Percentiles rank a stretch among this genome's conserved stretches.
These are phyloP conservation scores for Bombus sylvicola DNA, from an alignment of 1,140 invertebrate species.

Conservation along the genomic window DNA sequence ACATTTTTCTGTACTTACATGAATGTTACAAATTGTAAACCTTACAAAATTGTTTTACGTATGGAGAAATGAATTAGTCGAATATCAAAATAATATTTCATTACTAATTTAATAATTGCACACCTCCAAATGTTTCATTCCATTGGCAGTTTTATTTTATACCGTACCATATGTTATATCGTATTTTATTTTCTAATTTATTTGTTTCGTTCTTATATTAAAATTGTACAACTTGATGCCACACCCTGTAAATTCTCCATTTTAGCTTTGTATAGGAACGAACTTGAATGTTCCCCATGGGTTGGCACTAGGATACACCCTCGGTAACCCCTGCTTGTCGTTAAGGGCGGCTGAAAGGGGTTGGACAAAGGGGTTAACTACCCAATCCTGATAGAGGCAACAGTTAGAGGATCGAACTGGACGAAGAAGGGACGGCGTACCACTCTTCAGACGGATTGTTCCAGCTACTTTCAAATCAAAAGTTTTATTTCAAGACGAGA, in stretches of 20 bases:
- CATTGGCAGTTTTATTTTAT: background rate
- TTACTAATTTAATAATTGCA: background rate
- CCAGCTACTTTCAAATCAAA: background rate
- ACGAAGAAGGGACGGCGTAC: background rate
- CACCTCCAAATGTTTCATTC: background rate
- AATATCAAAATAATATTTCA: background rate
- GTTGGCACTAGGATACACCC: slow-evolving; percentile 1
- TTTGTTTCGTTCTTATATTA: background rate
- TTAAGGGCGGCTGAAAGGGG: slow-evolving; percentile 3
- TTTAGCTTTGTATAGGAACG: background rate
- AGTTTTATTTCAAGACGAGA: no score
- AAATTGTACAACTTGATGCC: no score
- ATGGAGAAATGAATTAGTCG: background rate
- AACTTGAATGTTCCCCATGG: background rate
- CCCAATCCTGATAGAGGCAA: slow-evolving; percentile 37
- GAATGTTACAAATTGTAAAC: background rate
- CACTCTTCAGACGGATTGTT: background rate
- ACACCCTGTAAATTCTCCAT: background rate
- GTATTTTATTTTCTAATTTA: background rate
- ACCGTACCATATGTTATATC: background rate
- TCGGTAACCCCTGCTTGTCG: background rate
- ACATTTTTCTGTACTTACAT: no score
- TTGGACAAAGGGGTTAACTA: slow-evolving; percentile 37
- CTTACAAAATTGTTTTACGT: background rate
- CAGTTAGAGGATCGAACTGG: background rate